A percentile compares a stretch with the other conserved stretches of the same genome.
phyloP scores from a whole-genome alignment of 1,140 invertebrate genomes.

The Pseudomyrmex cubaensis region DNA sequence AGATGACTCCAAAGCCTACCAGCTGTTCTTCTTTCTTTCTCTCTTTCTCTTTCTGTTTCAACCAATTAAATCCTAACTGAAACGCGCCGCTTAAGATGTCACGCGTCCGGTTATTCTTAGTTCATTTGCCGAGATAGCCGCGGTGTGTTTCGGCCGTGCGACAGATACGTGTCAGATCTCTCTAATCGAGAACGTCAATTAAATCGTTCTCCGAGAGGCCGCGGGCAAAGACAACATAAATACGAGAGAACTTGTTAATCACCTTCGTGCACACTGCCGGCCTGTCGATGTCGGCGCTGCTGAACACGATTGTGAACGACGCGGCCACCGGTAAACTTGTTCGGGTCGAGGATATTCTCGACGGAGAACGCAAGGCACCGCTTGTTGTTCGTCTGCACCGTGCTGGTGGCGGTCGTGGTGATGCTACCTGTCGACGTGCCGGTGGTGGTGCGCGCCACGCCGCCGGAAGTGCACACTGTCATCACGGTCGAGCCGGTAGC shows the following conservation, averaged over 20 bases:
- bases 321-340: conserved; percentile 92
- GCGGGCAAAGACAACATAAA: neutral
- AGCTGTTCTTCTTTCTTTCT: neutral
- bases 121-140: conserved; percentile 14
- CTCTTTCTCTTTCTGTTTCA: conserved; percentile 23
- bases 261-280: conserved; percentile 85
- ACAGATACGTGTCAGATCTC: neutral
- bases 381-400: conserved; percentile 74
- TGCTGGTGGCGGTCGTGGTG: conserved; percentile 76
- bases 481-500: conserved; percentile 77
- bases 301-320: conserved; percentile 75
- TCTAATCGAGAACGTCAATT: conserved; percentile 3
- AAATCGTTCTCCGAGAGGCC: neutral
- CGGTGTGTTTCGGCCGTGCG: neutral
- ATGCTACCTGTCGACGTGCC: conserved; percentile 71
- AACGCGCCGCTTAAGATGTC: conserved; percentile 22
- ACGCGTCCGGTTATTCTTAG: conserved; percentile 27
- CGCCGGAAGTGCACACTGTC: conserved; percentile 74
- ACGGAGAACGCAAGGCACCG: conserved; percentile 93
- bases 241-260: conserved; percentile 69
- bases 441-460: conserved; percentile 68
- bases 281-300: conserved; percentile 82
- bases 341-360: conserved; percentile 96
- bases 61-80: conserved; percentile 42
- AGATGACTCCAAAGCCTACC: neutral